A percentile compares a stretch with the other conserved stretches of the same genome.
These are phyloP conservation scores for Chamaetylas fuelleborni DNA, from an alignment of 2,113 vertebrate genomes.

Conservation along the genomic window DNA sequence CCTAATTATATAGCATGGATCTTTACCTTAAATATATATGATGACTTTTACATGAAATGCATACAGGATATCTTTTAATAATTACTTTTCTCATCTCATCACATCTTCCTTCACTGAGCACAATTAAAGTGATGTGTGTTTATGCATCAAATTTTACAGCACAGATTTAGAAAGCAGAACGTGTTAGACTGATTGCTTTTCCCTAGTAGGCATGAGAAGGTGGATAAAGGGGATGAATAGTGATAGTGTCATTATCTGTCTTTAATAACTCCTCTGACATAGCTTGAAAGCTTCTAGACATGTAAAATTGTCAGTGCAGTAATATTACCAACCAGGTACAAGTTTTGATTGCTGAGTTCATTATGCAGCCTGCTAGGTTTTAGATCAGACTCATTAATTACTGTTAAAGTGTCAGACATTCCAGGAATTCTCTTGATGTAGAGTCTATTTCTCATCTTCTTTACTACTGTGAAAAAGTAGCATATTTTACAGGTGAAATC, in stretches of 20 bases:
- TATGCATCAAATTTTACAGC: not conserved
- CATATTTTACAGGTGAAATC: not conserved
- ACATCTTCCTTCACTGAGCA: not conserved
- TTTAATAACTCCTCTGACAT: not conserved
- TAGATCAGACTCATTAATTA: not conserved
- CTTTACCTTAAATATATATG: not conserved
- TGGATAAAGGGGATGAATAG: not conserved
- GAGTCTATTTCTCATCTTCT: not conserved
- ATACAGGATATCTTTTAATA: not conserved
- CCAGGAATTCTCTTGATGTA: not conserved
- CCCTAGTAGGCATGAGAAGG: not conserved
- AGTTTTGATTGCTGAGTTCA: not conserved
- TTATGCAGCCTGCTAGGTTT: not conserved
- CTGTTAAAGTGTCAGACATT: not conserved
- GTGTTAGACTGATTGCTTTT: not conserved
- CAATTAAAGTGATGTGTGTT: not conserved
- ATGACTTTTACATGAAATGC: not conserved
- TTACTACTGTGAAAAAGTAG: not conserved
- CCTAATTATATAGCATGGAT: not conserved
- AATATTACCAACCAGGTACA: not conserved
- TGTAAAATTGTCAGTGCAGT: not conserved
- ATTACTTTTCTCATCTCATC: not conserved
- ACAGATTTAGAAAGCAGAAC: not conserved
- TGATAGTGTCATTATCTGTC: not conserved
- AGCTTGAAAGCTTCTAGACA: not conserved